Percentiles rank a stretch among this genome's conserved stretches.
Conservation (phyloP, 2,113 vertebrate genomes). For the Tylochromis polylepis region DNA sequence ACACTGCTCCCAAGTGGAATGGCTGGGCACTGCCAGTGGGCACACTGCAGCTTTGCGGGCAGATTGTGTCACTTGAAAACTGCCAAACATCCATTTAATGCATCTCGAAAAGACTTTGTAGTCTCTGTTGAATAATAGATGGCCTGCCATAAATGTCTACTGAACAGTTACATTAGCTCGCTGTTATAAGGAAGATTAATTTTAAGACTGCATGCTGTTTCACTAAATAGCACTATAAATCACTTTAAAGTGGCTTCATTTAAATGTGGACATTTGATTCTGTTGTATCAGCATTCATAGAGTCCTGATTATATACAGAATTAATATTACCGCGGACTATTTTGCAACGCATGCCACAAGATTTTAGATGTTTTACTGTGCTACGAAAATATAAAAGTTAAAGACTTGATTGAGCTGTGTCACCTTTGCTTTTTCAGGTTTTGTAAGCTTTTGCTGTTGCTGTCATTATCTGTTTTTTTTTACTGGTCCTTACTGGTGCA, state of each 20-base stretch:
- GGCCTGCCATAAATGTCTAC: background rate
- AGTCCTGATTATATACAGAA: background rate
- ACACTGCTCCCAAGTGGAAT: conserved; percentile 25
- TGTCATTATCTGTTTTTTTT: background rate
- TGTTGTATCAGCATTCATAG: background rate
- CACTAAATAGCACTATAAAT: conserved; percentile 28
- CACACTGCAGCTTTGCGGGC: background rate
- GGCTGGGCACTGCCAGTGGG: background rate
- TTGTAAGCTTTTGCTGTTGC: background rate
- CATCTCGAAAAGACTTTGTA: background rate
- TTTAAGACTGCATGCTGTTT: conserved; percentile 4
- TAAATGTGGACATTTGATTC: background rate
- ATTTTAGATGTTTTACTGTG: background rate
- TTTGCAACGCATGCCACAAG: background rate
- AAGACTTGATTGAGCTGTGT: background rate
- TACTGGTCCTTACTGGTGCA: background rate
- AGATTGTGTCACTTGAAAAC: background rate
- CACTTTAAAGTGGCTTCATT: conserved; percentile 1
- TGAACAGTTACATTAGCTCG: background rate
- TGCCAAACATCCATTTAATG: conserved; percentile 12
- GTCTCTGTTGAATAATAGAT: conserved; percentile 13
- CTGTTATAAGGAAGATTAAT: conserved; percentile 15
- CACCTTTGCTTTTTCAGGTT: background rate
- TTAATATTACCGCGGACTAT: background rate
- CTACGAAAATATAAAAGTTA: background rate